Base-by-base conservation (phyloP, 1,140 invertebrate genomes). In the Chionoecetes opilio region DNA sequence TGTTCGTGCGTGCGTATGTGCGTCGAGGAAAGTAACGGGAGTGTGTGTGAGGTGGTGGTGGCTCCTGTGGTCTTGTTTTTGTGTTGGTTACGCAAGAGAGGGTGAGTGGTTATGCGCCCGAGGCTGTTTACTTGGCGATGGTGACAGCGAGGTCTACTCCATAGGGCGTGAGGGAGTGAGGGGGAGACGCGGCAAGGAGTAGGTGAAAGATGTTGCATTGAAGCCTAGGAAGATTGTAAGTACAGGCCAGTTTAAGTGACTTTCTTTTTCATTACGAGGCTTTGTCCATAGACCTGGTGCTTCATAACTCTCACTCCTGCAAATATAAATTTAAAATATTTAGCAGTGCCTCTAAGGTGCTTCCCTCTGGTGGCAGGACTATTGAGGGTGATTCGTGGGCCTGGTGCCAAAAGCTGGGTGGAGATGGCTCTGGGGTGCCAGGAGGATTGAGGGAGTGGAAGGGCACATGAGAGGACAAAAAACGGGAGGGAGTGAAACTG, bases 301-400 rank as follows among this genome's bases (percentile, higher is more conserved):
- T 53, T 53, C 46, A 53, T 17, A 53, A 53, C 46, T 14, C 11
- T 17, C 46, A 53, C 46, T 11, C 9, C 46, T 53, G 46, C 21
- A 53, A 14, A 17, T 53, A 53, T 11, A 14, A 9, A 53, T 3
- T 9, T 3, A 53, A n/a, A n/a, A 75, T 26, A 75, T 75, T 75
- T n/a, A 53, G 21, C n/a, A 46, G 34, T 89, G 34, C 35, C 87
- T 0, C 87, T 1, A 75, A 35, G 37, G 87, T n/a, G 41, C 41
- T 89, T 32, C 87, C 87, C 87, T 38, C 37, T 75, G n/a, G 37
- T 5, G 87, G 87, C 37, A 38, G 87, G 87, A 38, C 41, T 31
- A 14, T n/a, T 89, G 87, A 41, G 21, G 37, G 34, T 46, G 91
- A 92, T 92, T 41, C 91, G 75, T 85, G 91, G 91, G 91, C 75